Evolutionary conservation across 1,140 invertebrate species (phyloP), one percentile per base, ranked within the genome.

Genomic region (Euura saliciscinereae): DNA sequence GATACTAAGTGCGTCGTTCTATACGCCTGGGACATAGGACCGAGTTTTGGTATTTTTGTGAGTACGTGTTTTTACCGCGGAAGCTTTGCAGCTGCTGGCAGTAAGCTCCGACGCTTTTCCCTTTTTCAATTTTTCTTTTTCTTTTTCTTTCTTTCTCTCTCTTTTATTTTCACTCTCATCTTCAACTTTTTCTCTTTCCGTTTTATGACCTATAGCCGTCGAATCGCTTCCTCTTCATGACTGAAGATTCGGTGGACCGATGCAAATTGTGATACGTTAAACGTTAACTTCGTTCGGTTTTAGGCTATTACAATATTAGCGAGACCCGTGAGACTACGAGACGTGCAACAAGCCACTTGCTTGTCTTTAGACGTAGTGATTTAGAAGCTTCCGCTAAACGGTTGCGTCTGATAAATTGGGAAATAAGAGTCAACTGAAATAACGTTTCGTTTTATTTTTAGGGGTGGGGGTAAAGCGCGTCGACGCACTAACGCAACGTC

Each of bases 341-440:
- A 59, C 51, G 51, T 59, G 51, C 13, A 59, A 59, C 51, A 59
- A 59, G 51, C 51, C 51, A 59, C 51, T 59, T 59, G 51, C 51
- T 59, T 59, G 51, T 59, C 13, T 59, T n/a, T 8, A 59, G 51
- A n/a, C 51, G 10, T n/a, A 59, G 51, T 59, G 51, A 59, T 59
- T 59, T 59, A 59, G 51, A 59, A 59, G 51, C 51, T 59, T 59
- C 51, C 51, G 51, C 51, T 59, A 59, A 59, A 59, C 51, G 51
- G 51, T 59, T 59, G 10, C 51, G 51, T n/a, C 51, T 59, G 51
- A 59, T 59, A 59, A 59, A 59, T 59, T 59, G 51, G 51, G 51
- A 59, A 59, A 59, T 59, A 59, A 59, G 51, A 59, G 51, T 59
- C 51, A 59, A 59, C 51, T n/a, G 5, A 59, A 59, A 59, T 59